These are phyloP conservation scores for Nomada lathburiana DNA, from an alignment of 2,888 invertebrate genomes.

Conservation along the genomic window DNA sequence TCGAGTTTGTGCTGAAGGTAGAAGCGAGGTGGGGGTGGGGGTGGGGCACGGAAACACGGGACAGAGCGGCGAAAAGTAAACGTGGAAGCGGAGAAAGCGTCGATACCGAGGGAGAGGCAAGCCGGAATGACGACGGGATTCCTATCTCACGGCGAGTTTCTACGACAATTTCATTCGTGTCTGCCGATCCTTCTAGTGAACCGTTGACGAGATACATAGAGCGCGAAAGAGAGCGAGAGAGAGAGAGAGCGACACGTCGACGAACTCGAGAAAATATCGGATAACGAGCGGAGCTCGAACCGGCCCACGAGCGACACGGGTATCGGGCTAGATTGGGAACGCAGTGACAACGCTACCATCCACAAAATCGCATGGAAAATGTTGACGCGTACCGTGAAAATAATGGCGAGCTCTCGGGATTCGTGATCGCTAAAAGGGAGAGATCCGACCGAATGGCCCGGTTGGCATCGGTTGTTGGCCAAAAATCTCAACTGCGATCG, in stretches of 20 bases:
- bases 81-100: neutral
- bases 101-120: slow-evolving; percentile 18
- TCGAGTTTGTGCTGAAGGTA: slow-evolving; percentile 6
- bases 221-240: no score
- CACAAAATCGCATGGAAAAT: slow-evolving; percentile 10
- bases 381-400: slow-evolving; percentile 9
- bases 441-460: slow-evolving; percentile 23
- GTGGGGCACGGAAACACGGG: neutral
- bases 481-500: slow-evolving; percentile 50
- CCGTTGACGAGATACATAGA: neutral
- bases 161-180: slow-evolving; percentile 27
- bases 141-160: slow-evolving; percentile 25
- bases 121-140: slow-evolving; percentile 16
- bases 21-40: neutral
- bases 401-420: neutral
- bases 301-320: neutral
- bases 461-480: slow-evolving; percentile 45
- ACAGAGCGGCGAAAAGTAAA: slow-evolving; percentile 10
- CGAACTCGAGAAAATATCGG: slow-evolving; percentile 12
- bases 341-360: neutral
- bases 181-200: slow-evolving; percentile 23
- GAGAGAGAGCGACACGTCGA: neutral
- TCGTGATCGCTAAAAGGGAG: no score
- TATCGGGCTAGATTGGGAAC: neutral
- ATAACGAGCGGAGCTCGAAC: slow-evolving; percentile 23